Percentiles rank a stretch among this genome's conserved stretches.
These are phyloP conservation scores for Trematocara nigrifrons DNA, from an alignment of 2,113 vertebrate genomes.

Conservation along the genomic window DNA sequence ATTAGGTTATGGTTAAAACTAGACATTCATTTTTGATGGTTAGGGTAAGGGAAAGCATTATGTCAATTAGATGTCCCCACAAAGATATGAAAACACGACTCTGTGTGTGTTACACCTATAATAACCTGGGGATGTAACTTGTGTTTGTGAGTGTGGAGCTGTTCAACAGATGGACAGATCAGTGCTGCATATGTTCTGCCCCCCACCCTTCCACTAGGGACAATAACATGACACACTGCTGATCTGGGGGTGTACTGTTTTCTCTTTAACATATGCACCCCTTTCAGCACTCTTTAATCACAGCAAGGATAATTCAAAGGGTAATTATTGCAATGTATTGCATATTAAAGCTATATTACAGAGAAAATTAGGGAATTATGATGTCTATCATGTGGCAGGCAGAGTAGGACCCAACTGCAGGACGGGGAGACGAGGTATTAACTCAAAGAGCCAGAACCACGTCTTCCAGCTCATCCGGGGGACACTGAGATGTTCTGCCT, in stretches of 20 bases:
- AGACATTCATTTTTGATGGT: neutral
- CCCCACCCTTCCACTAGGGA: neutral
- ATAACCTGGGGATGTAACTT: neutral
- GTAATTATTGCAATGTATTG: neutral
- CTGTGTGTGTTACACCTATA: neutral
- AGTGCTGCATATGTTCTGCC: neutral
- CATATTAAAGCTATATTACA: neutral
- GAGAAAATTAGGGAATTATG: neutral
- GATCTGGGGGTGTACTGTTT: neutral
- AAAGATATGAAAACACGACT: neutral
- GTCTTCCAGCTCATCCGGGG: neutral
- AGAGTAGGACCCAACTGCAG: neutral
- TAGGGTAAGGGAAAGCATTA: neutral
- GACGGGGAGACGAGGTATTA: neutral
- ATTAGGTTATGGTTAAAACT: neutral
- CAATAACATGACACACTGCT: neutral
- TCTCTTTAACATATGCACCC: neutral
- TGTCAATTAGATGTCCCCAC: neutral
- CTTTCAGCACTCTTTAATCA: neutral
- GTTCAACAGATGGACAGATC: neutral
- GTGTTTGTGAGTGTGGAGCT: neutral
- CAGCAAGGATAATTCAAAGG: neutral
- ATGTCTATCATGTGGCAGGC: neutral
- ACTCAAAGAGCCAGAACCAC: neutral
- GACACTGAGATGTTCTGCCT: neutral